A percentile compares a stretch with the other conserved stretches of the same genome.
phyloP scores from a whole-genome alignment of 1,140 invertebrate species.

The Hyles euphorbiae region DNA sequence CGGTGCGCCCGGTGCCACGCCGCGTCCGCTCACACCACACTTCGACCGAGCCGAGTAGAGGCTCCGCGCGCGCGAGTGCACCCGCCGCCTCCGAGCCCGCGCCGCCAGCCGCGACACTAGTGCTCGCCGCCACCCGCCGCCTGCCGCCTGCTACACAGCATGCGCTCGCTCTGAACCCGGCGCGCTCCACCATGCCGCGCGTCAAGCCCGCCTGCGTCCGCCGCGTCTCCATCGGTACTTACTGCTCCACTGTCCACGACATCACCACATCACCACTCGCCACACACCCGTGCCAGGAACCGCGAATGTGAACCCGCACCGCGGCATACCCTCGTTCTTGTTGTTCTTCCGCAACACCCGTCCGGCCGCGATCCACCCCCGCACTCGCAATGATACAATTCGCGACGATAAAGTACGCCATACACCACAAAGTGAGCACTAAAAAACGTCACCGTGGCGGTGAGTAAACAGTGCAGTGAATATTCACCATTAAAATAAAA shows the following conservation, averaged over 20 bases:
- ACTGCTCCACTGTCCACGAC: slow-evolving; percentile 32
- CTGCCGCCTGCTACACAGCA: slow-evolving; percentile 36
- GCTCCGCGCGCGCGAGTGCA: slow-evolving; percentile 45
- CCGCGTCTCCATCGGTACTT: slow-evolving; percentile 73
- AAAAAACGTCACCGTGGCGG: slow-evolving; percentile 71
- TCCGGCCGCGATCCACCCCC: neutral
- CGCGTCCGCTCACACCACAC: slow-evolving; percentile 40
- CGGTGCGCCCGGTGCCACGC: slow-evolving; percentile 47
- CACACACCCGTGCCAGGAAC: slow-evolving; percentile 20
- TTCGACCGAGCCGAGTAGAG: slow-evolving; percentile 42
- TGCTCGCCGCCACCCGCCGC: slow-evolving; percentile 7
- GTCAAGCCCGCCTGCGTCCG: slow-evolving; percentile 71
- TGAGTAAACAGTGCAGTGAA: slow-evolving; percentile 72
- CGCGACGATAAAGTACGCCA: slow-evolving; percentile 77
- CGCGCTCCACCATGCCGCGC: slow-evolving; percentile 62
- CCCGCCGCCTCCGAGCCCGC: slow-evolving; percentile 17
- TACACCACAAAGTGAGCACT: slow-evolving; percentile 71
- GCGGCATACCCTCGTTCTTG: neutral
- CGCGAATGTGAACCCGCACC: slow-evolving; percentile 7
- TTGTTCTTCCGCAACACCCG: too few relatives aligned
- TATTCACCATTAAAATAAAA: slow-evolving; percentile 23
- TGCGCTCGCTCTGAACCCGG: slow-evolving; percentile 53
- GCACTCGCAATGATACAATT: slow-evolving; percentile 74
- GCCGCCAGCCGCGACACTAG: neutral
- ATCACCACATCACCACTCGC: slow-evolving; percentile 27